Conservation (phyloP, 2,113 vertebrate genomes). For the Setophaga petechia region DNA sequence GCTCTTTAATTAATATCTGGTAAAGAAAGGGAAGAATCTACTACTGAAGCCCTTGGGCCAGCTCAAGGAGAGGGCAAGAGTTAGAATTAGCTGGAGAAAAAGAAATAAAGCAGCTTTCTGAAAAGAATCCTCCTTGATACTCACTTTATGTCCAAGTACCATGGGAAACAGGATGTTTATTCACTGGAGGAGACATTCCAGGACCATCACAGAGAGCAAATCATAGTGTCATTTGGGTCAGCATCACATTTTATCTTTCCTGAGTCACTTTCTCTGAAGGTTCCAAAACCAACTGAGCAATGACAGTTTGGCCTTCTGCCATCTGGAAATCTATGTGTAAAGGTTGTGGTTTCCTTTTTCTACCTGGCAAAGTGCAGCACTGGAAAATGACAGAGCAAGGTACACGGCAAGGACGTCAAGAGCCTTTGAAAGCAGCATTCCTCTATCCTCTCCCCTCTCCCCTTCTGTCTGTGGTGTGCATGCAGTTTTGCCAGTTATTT, state of each 20-base stretch:
- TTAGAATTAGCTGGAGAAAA: neutral
- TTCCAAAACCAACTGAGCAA: neutral
- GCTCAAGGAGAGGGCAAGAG: conserved; percentile 14
- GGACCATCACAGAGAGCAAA: neutral
- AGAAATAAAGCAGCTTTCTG: neutral
- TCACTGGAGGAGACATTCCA: neutral
- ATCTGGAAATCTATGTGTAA: neutral
- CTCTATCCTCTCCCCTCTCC: neutral
- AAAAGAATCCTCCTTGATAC: neutral
- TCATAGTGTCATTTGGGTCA: neutral
- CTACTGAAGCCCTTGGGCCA: neutral
- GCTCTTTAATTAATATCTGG: conserved; percentile 50
- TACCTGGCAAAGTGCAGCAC: neutral
- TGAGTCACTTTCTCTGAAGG: neutral
- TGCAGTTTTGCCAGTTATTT: neutral
- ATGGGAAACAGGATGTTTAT: neutral
- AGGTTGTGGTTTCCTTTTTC: neutral
- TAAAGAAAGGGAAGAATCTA: conserved; percentile 19
- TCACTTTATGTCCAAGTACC: neutral
- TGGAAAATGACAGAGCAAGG: neutral
- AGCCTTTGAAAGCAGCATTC: neutral
- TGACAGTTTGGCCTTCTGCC: neutral
- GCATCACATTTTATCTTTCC: neutral
- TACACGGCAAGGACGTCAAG: neutral
- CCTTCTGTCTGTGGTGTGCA: neutral